Percentiles rank a stretch among this genome's conserved stretches.
These are phyloP conservation scores for Cabera pusaria DNA, from an alignment of 2,888 invertebrate species.

Conservation along the genomic window DNA sequence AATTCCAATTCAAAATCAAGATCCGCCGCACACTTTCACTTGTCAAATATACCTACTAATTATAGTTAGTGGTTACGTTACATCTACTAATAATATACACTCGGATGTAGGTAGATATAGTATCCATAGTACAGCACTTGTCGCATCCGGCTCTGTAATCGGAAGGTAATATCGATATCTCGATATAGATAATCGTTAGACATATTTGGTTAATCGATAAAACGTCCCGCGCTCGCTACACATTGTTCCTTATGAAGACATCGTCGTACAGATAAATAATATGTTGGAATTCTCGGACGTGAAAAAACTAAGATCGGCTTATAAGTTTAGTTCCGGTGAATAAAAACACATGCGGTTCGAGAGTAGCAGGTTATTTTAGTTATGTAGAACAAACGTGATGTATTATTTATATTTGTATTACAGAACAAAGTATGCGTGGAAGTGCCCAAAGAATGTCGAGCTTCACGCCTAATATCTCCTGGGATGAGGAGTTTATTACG, in stretches of 20 bases:
- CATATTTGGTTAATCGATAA: conserved; percentile 29
- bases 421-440: conserved; percentile 20
- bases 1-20: conserved; percentile 9
- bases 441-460: conserved; percentile 19
- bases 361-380: too few relatives aligned
- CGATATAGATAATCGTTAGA: conserved; percentile 25
- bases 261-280: conserved; percentile 11
- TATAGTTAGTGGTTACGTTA: conserved; percentile 27
- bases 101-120: conserved; percentile 26
- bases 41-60: conserved; percentile 33
- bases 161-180: conserved; percentile 35
- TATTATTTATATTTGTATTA: too few relatives aligned
- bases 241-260: conserved; percentile 24
- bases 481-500: conserved; percentile 22
- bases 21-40: conserved; percentile 29
- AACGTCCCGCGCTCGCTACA: conserved; percentile 21
- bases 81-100: conserved; percentile 16
- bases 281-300: conserved; percentile 7
- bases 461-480: conserved; percentile 22
- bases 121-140: too few relatives aligned
- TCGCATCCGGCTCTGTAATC: conserved; percentile 44
- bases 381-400: too few relatives aligned
- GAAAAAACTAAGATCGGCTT: conserved; percentile 5
- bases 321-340: conserved; percentile 1
- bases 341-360: not conserved